Base-by-base conservation (phyloP, 2,113 vertebrate genomes). In the Malaclemys terrapin region DNA sequence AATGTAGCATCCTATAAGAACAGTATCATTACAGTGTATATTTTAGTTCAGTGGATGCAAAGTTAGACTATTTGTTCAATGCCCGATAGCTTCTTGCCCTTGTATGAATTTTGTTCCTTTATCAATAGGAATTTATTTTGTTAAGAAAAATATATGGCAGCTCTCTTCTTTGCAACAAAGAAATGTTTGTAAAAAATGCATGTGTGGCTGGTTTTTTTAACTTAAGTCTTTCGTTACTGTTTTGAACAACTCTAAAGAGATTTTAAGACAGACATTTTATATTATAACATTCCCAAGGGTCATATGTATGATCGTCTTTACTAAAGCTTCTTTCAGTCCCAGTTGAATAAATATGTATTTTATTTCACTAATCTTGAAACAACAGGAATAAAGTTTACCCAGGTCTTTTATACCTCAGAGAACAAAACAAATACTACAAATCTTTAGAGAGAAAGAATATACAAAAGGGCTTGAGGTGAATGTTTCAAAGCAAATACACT, bases 401-500 rank as follows among this genome's bases (percentile, higher is more conserved):
- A 98, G 98, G 98, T 98, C 98, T 98, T 98, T 99, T 98, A 98
- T 98, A 98, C 98, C 98, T 98, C 98, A 98, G 98, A 98, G 98
- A 98, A 98, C 98, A 99, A 99, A 99, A 98, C 98, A 98, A 99
- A 99, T 98, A 98, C 92, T 98, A 98, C 97, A 98, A 98, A 98
- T 98, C 98, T 99, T 98, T 97, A 96, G 98, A 98, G 98, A 97
- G 96, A 98, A 98, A 98, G 98, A 97, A 98, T 98, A 98, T 98
- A 98, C 98, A 97, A 98, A 98, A 98, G 98, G 98, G 98, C 98
- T 98, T 97, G 98, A 98, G 98, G 98, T 99, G 98, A 98, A 98
- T 98, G 98, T 98, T 99, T 99, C 98, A 98, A 99, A 99, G 98
- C 98, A 99, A 98, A 99, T 98, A 98, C 96, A 98, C 97, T 98